phyloP scores from a whole-genome alignment of 1,140 invertebrate species.

The Drosophila quadrilineata region DNA sequence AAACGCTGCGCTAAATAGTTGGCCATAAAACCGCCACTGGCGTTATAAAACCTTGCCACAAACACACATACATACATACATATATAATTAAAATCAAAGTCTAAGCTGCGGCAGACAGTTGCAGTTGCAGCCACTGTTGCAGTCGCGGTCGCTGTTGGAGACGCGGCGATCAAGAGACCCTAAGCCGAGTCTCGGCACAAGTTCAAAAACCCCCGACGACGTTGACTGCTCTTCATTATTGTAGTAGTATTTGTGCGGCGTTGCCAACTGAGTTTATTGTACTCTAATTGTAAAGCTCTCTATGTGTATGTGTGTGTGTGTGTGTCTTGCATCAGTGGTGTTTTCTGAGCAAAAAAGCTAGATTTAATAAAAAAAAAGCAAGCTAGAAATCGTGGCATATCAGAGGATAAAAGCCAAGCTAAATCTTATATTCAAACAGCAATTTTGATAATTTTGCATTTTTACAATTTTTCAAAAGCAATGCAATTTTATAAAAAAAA shows the following conservation, averaged over 20 bases:
- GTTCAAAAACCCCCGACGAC: conserved; percentile 74
- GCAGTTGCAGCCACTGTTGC: too few relatives aligned
- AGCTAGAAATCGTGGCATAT: too few relatives aligned
- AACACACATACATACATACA: background rate
- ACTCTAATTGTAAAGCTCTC: conserved; percentile 59
- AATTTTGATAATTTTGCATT: too few relatives aligned
- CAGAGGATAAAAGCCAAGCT: too few relatives aligned
- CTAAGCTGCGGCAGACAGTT: conserved; percentile 21
- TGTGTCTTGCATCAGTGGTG: too few relatives aligned
- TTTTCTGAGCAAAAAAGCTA: too few relatives aligned
- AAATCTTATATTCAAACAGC: too few relatives aligned
- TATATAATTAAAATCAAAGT: conserved; percentile 5
- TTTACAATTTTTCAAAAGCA: too few relatives aligned
- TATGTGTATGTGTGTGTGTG: conserved; percentile 31
- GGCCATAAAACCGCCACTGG: conserved; percentile 56
- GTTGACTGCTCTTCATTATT: background rate
- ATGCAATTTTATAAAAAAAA: too few relatives aligned
- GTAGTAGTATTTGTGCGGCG: conserved; percentile 38
- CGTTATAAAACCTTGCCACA: conserved; percentile 48
- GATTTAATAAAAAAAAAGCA: too few relatives aligned
- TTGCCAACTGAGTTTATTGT: conserved; percentile 74
- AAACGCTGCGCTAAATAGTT: conserved; percentile 66
- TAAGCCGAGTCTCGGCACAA: conserved; percentile 44
- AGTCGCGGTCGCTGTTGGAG: background rate
- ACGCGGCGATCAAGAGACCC: conserved; percentile 13